Percentiles rank a stretch among this genome's conserved stretches.
Conservation (phyloP, 1,140 invertebrate genomes). For the Drosophila paulistorum region DNA sequence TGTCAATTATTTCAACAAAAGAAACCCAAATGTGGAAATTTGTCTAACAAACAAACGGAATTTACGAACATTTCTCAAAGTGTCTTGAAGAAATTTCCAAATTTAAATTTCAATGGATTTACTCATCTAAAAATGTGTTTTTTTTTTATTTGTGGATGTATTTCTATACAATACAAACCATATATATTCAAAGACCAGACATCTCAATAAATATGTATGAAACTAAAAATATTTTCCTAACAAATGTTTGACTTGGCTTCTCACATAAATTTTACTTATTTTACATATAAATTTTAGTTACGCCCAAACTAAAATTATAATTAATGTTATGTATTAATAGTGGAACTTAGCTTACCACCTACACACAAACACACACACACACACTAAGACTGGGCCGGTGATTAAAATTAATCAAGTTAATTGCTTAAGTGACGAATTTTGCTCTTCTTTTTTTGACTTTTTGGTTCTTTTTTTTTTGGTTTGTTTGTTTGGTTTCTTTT, state of each 20-base stretch:
- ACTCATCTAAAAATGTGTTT: background rate
- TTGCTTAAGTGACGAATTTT: constrained; percentile 20
- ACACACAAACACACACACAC: background rate
- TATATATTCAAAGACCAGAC: background rate
- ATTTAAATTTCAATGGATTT: background rate
- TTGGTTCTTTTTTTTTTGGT: background rate
- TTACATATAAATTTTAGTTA: background rate
- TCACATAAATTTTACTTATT: background rate
- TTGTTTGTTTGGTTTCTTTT: background rate
- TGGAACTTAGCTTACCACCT: background rate
- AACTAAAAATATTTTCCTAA: background rate
- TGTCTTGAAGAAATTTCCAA: background rate
- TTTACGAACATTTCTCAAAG: background rate
- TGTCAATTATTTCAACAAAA: too few relatives aligned
- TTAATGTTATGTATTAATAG: background rate
- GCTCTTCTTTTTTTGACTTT: background rate
- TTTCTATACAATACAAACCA: too few relatives aligned
- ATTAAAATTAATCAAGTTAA: constrained; percentile 52
- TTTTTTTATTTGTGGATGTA: background rate
- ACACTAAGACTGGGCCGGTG: background rate
- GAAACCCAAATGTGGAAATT: too few relatives aligned
- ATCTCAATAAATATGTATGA: background rate
- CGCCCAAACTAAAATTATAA: background rate
- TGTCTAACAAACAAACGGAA: background rate
- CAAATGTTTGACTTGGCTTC: background rate